Evolutionary conservation across 2,888 invertebrate genomes (phyloP).

Genomic region (Coremacera marginata): DNA sequence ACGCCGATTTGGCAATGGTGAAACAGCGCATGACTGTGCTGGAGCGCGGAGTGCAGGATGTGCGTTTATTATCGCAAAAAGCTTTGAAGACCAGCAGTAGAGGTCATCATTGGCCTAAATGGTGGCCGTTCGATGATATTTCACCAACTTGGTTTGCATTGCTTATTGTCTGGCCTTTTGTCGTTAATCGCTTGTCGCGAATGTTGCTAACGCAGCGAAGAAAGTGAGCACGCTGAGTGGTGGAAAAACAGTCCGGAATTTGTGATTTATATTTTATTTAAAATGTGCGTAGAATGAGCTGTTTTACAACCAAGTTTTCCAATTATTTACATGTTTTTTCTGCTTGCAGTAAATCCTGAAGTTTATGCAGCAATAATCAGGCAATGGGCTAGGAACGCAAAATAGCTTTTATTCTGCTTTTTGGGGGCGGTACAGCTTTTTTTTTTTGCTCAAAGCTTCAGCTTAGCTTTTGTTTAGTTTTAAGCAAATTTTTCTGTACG

Average conservation of each 20-base stretch:
- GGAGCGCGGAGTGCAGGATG: conserved; percentile 61
- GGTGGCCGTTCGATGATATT: conserved; percentile 77
- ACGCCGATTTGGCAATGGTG: conserved; percentile 60
- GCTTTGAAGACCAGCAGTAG: conserved; percentile 35
- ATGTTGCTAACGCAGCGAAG: conserved; percentile 47
- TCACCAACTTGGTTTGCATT: conserved; percentile 68
- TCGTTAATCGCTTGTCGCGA: conserved; percentile 57
- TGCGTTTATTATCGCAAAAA: conserved; percentile 52
- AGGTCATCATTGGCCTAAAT: conserved; percentile 65
- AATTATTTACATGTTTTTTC: no score
- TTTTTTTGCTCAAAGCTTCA: conserved; percentile 18
- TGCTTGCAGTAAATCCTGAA: neutral
- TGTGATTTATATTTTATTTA: conserved; percentile 5
- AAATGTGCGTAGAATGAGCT: neutral
- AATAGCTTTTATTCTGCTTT: conserved; percentile 9
- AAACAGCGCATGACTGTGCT: conserved; percentile 61
- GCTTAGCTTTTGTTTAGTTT: neutral
- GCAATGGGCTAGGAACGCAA: neutral
- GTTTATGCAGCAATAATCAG: neutral
- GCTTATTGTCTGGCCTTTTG: conserved; percentile 66
- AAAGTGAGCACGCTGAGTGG: conserved; percentile 33
- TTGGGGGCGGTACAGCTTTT: conserved; percentile 2
- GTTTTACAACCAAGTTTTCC: no score
- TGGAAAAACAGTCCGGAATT: neutral
- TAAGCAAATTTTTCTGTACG: neutral